phyloP scores from a whole-genome alignment of 2,113 vertebrate genomes.

The Penelope pileata region DNA sequence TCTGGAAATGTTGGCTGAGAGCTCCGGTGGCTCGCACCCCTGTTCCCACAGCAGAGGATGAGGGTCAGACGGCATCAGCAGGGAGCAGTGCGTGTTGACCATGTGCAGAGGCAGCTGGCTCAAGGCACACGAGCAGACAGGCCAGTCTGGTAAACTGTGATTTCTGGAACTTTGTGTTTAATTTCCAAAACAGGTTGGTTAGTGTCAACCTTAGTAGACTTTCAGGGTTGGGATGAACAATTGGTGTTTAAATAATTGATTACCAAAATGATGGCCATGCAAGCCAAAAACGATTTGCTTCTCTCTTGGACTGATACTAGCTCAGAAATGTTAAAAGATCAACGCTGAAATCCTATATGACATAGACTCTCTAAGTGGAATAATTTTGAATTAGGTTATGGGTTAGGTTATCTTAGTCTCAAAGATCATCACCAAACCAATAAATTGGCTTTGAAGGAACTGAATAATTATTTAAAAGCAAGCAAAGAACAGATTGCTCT shows the following conservation, averaged over 20 bases:
- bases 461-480: neutral
- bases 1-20: neutral
- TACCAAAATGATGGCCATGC: neutral
- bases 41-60: neutral
- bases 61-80: neutral
- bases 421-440: neutral
- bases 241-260: neutral
- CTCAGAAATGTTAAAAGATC: neutral
- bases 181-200: neutral
- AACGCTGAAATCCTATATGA: neutral
- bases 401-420: neutral
- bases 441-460: neutral
- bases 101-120: neutral
- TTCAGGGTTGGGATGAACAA: neutral
- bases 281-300: neutral
- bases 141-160: neutral
- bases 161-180: neutral
- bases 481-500: neutral
- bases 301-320: neutral
- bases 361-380: neutral
- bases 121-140: rapidly evolving
- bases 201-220: neutral
- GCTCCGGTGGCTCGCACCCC: neutral
- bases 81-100: neutral
- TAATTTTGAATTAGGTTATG: neutral